Evolutionary conservation across 2,797 vertebrate genomes (phyloP).

Genomic region (Melanogrammus aeglefinus): DNA sequence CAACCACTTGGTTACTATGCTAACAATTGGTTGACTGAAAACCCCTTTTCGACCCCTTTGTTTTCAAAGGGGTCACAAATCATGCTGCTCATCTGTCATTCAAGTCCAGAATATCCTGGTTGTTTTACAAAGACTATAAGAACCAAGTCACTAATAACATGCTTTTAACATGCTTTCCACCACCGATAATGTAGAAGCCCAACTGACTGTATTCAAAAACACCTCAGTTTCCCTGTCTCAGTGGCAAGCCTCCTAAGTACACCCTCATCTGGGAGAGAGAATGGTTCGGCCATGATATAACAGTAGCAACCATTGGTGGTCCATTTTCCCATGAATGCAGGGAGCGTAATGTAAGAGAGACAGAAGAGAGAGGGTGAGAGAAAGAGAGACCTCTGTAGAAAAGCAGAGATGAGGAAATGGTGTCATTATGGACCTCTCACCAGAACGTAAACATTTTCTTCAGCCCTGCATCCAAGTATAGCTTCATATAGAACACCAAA

Average conservation of each 20-base stretch:
- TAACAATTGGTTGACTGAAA: not conserved
- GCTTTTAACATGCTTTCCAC: not conserved
- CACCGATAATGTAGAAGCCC: not conserved
- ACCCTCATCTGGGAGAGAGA: not conserved
- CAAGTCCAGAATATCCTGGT: not conserved
- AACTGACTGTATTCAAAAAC: not conserved
- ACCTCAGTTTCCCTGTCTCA: not conserved
- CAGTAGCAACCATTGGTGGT: not conserved
- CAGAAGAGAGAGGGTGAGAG: conserved; percentile 24
- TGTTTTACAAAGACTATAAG: not conserved
- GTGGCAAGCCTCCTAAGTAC: not conserved
- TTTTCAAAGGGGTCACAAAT: not conserved
- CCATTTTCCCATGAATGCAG: not conserved
- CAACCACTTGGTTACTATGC: not conserved
- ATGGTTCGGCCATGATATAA: not conserved
- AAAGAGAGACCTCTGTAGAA: not conserved
- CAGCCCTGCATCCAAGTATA: not conserved
- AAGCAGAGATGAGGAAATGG: not conserved
- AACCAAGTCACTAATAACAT: not conserved
- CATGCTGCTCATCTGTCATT: not conserved
- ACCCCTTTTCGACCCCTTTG: too few species aligned
- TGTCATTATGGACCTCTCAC: not conserved
- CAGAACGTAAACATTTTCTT: not conserved
- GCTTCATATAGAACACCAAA: not conserved
- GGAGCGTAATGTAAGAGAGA: conserved; percentile 36